Evolutionary conservation across 2,113 vertebrate species (phyloP), one percentile per base, ranked within the genome.

Genomic region (Terrapene triunguis): DNA sequence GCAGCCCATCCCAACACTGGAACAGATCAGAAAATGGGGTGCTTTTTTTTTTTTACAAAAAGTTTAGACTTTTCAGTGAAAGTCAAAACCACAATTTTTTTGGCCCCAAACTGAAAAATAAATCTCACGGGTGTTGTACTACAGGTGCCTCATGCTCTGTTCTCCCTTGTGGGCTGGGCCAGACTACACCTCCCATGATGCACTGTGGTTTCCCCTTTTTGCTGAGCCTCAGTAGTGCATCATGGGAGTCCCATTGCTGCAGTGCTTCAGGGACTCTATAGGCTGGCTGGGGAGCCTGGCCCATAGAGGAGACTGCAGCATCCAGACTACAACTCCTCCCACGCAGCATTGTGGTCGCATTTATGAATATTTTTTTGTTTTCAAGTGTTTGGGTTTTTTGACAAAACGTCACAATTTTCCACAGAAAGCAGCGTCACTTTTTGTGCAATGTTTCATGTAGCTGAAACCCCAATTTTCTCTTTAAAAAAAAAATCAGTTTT

Each of bases 351-450:
- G 44, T 57, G 50, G 82, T 82, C 90, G 50, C 59, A 85, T 2
- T 0, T 82, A 72, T 42, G 38, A 22, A 2, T 1, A 42, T 5
- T 44, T 44, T 76, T 76, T 38, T 10, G 14, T 53, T 96, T 94
- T 80, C 86, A 87, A 84, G 22, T 89, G 84, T 82, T 84, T 0
- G 1, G 1, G 0, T 80, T 80, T 59, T 94, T 86, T 92, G 78
- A 88, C 80, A 72, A 57, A 90, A 93, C 95, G 90, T 72, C 69
- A 85, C 3, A 74, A 42, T n/a, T 89, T 90, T 69, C 84, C 76
- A 76, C 92, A 88, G 80, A 91, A 96, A 80, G 55, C 22, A 91
- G 74, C 53, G 89, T 55, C 59, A 92, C 90, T 95, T 94, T 85
- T 80, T 59, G 95, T 82, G 54, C 2, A 44, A 47, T 14, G 2